Conservation (phyloP, 2,888 invertebrate species). For the Portevinia maculata region DNA sequence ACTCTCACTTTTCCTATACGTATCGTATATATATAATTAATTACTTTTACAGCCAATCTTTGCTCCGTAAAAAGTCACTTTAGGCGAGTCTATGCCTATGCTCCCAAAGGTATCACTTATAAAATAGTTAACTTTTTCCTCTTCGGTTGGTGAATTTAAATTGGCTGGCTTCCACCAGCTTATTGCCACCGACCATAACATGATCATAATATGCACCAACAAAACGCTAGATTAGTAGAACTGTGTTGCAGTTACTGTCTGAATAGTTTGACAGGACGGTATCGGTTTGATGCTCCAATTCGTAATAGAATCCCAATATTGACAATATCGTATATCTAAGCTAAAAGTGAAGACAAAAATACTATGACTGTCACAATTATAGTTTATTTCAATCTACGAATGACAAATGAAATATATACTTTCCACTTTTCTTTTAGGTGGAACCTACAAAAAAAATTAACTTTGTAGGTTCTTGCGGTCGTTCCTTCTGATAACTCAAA, state of each 20-base stretch:
- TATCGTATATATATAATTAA: too few relatives aligned
- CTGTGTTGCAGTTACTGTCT: constrained; percentile 2
- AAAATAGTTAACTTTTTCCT: not conserved
- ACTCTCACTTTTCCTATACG: too few relatives aligned
- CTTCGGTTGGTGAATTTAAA: not conserved
- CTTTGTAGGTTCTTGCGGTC: not conserved
- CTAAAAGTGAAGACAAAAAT: constrained; percentile 41
- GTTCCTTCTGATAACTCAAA: constrained; percentile 48
- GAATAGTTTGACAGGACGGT: constrained; percentile 14
- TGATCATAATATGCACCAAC: not conserved
- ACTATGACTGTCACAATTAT: not conserved
- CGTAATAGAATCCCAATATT: constrained; percentile 30
- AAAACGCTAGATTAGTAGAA: not conserved
- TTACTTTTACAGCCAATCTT: too few relatives aligned
- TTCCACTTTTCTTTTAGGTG: constrained; percentile 50
- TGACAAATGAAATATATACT: constrained; percentile 46
- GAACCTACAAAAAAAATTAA: constrained; percentile 1
- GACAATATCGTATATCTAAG: constrained; percentile 17
- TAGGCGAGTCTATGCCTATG: too few relatives aligned
- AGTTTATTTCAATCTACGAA: constrained; percentile 21
- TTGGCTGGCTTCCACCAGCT: not conserved
- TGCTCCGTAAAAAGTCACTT: too few relatives aligned
- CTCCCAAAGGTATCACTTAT: not conserved
- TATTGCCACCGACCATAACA: not conserved
- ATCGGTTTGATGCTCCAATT: constrained; percentile 57